Evolutionary conservation across 2,888 invertebrate genomes (phyloP).

Genomic region (Cantharis nigra): DNA sequence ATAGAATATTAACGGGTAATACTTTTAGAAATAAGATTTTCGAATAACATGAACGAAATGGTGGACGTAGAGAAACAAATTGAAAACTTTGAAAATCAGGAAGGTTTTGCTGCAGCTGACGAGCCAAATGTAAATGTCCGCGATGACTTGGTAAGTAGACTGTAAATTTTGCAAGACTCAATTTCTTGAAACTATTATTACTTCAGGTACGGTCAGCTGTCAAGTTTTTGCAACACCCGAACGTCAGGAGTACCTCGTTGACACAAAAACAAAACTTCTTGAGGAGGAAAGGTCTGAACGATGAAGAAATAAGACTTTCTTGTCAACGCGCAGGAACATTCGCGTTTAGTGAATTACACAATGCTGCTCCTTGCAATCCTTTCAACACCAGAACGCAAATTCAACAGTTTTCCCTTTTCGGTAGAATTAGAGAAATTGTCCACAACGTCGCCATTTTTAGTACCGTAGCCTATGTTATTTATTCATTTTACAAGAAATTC

Average conservation of each 20-base stretch:
- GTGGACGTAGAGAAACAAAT: neutral
- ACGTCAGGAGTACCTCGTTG: slow-evolving; percentile 75
- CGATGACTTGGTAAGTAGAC: neutral
- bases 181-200: slow-evolving; percentile 28
- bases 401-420: slow-evolving; percentile 54
- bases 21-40: neutral
- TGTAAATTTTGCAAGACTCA: neutral
- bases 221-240: slow-evolving; percentile 85
- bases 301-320: slow-evolving; percentile 74
- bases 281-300: slow-evolving; percentile 75
- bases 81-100: neutral
- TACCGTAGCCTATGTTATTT: slow-evolving; percentile 76
- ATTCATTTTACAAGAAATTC: slow-evolving; percentile 79
- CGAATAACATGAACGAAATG: neutral
- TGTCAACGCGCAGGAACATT: slow-evolving; percentile 67
- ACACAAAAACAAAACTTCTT: slow-evolving; percentile 81
- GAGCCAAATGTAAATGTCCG: neutral
- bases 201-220: slow-evolving; percentile 81
- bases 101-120: neutral
- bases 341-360: slow-evolving; percentile 44
- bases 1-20: neutral
- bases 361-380: slow-evolving; percentile 29
- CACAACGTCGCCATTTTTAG: slow-evolving; percentile 76
- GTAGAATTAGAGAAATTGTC: slow-evolving; percentile 69
- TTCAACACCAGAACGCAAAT: slow-evolving; percentile 17